phyloP scores from a whole-genome alignment of 2,888 invertebrate species.

The Andrena dorsata region DNA sequence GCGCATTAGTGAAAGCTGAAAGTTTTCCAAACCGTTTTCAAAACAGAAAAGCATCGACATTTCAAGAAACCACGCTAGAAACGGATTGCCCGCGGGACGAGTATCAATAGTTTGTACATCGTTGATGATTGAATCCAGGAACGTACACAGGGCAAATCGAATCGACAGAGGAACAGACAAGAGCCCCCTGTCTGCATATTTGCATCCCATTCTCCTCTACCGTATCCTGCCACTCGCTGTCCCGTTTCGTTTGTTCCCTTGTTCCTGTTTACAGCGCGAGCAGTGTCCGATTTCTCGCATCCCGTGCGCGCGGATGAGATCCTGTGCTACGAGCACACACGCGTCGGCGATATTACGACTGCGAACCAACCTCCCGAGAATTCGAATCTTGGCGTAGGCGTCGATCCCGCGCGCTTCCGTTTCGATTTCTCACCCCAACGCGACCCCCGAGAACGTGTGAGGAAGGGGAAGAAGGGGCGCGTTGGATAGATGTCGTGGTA shows the following conservation, averaged over 20 bases:
- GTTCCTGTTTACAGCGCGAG: constrained; percentile 50
- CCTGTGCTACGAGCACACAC: constrained; percentile 40
- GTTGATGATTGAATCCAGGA: constrained; percentile 32
- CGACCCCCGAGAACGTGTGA: not conserved
- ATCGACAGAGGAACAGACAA: constrained; percentile 40
- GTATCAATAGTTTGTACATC: constrained; percentile 40
- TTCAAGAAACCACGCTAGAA: not conserved
- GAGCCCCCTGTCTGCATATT: constrained; percentile 40
- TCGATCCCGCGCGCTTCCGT: constrained; percentile 1
- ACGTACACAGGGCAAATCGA: constrained; percentile 47
- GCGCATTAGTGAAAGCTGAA: too few species aligned
- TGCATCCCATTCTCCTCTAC: constrained; percentile 29
- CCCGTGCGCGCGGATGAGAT: constrained; percentile 27
- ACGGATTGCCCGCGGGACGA: constrained; percentile 25
- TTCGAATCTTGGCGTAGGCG: not conserved
- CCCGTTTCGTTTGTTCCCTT: constrained; percentile 43
- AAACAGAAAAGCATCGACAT: not conserved
- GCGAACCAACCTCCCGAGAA: not conserved
- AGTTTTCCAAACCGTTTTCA: not conserved
- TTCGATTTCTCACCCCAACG: constrained; percentile 11
- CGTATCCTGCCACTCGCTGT: constrained; percentile 29
- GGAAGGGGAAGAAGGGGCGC: not conserved
- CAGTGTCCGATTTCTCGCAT: constrained; percentile 43
- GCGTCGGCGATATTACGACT: constrained; percentile 11
- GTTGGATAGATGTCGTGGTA: not conserved